These are phyloP conservation scores for Drosophila mayri DNA, from an alignment of 1,140 invertebrate species.

Conservation along the genomic window DNA sequence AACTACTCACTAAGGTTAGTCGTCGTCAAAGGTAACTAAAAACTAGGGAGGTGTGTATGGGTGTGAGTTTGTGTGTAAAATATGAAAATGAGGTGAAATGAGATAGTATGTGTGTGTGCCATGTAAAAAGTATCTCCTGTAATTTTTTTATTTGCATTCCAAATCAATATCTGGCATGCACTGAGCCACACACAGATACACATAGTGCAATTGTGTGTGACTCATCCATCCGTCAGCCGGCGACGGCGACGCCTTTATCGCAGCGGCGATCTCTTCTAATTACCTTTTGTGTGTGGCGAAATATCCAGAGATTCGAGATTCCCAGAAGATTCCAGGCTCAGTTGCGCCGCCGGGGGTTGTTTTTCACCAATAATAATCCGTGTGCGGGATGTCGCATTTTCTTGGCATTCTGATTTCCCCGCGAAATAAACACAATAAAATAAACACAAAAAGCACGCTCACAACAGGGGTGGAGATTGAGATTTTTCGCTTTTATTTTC, in stretches of 20 bases:
- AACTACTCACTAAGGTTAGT: slow-evolving; percentile 43
- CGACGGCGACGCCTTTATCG: slow-evolving; percentile 35
- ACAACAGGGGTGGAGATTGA: slow-evolving; percentile 46
- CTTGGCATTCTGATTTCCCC: slow-evolving; percentile 7
- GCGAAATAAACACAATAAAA: slow-evolving; percentile 14
- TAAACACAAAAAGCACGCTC: slow-evolving; percentile 27
- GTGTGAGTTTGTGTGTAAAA: slow-evolving; percentile 17
- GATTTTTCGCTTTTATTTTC: slow-evolving; percentile 79
- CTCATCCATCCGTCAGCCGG: slow-evolving; percentile 41
- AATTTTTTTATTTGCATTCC: slow-evolving; percentile 27
- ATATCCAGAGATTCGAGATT: slow-evolving; percentile 36
- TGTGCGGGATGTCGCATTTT: slow-evolving; percentile 15
- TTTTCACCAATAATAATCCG: slow-evolving; percentile 12
- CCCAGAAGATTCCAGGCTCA: slow-evolving; percentile 6
- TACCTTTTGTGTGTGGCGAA: slow-evolving; percentile 31
- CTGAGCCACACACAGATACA: slow-evolving; percentile 10
- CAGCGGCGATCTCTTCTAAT: slow-evolving; percentile 36
- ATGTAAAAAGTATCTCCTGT: slow-evolving; percentile 32
- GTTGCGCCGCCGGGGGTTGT: slow-evolving; percentile 22
- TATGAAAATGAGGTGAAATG: slow-evolving; percentile 19
- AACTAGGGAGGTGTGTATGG: neutral
- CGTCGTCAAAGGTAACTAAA: slow-evolving; percentile 29
- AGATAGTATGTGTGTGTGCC: slow-evolving; percentile 4
- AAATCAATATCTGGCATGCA: slow-evolving; percentile 45
- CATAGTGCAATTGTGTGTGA: slow-evolving; percentile 14